phyloP scores from a whole-genome alignment of 2,797 vertebrate species.

The Mus caroli region DNA sequence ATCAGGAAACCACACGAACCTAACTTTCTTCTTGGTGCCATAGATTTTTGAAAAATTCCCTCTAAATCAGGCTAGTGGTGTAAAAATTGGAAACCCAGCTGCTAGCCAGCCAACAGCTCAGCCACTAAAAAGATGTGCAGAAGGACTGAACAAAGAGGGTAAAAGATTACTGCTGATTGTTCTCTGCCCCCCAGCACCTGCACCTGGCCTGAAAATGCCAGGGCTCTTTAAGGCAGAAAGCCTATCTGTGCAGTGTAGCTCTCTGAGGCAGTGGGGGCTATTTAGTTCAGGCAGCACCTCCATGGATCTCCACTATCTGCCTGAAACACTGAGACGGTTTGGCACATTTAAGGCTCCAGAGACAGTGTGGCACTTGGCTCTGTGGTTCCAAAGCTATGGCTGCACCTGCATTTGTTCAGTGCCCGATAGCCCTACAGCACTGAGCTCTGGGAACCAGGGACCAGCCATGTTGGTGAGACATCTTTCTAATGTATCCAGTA shows the following conservation, averaged over 20 bases:
- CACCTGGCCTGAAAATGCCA: neutral
- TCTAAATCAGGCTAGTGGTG: neutral
- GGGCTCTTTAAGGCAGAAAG: neutral
- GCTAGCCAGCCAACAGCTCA: neutral
- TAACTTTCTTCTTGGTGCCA: neutral
- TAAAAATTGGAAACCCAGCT: neutral
- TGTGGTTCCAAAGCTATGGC: neutral
- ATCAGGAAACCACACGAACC: neutral
- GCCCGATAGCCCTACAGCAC: neutral
- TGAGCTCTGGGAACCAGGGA: neutral
- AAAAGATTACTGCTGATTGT: neutral
- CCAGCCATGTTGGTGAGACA: rapidly evolving
- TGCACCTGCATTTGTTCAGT: neutral
- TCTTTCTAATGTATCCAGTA: neutral
- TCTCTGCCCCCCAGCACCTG: neutral
- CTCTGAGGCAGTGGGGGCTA: neutral
- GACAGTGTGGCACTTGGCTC: neutral
- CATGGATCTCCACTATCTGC: neutral
- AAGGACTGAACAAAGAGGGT: neutral
- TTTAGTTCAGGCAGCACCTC: neutral
- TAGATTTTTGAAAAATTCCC: conserved; percentile 19
- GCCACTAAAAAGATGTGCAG: neutral
- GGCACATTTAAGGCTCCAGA: neutral
- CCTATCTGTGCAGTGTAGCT: neutral
- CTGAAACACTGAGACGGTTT: neutral